These are phyloP conservation scores for Sterrhoptilus dennistouni DNA, from an alignment of 2,113 vertebrate species.

Conservation along the genomic window DNA sequence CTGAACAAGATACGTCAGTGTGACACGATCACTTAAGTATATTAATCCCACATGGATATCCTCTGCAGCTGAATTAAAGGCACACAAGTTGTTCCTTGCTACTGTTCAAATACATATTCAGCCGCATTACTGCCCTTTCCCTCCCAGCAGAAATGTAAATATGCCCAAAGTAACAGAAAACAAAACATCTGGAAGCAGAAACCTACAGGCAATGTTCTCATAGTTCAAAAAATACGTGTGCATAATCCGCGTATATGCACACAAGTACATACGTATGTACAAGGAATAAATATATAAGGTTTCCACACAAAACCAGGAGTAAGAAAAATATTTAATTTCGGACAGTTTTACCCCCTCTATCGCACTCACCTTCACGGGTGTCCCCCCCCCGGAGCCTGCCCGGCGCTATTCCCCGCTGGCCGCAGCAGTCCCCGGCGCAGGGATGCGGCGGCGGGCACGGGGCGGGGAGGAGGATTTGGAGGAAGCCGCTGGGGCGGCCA, in stretches of 20 bases:
- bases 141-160: background rate
- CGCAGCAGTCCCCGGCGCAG: background rate
- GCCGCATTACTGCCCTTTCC: background rate
- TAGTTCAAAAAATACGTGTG: rapidly evolving
- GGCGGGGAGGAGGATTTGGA: background rate
- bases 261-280: rapidly evolving
- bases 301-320: background rate
- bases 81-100: background rate
- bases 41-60: constrained; percentile 32
- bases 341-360: background rate
- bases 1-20: constrained; percentile 43
- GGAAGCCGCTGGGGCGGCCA: background rate
- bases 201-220: background rate
- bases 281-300: rapidly evolving
- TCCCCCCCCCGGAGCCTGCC: background rate
- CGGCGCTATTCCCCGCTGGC: background rate
- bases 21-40: constrained; percentile 4
- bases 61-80: constrained; percentile 9
- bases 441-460: background rate
- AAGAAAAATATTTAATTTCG: background rate
- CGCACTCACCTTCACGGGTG: background rate
- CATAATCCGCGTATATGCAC: rapidly evolving
- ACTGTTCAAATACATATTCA: background rate
- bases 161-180: background rate
- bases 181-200: constrained; percentile 18